These are phyloP conservation scores for Hiodon tergisus DNA, from an alignment of 2,113 vertebrate species.

Conservation along the genomic window DNA sequence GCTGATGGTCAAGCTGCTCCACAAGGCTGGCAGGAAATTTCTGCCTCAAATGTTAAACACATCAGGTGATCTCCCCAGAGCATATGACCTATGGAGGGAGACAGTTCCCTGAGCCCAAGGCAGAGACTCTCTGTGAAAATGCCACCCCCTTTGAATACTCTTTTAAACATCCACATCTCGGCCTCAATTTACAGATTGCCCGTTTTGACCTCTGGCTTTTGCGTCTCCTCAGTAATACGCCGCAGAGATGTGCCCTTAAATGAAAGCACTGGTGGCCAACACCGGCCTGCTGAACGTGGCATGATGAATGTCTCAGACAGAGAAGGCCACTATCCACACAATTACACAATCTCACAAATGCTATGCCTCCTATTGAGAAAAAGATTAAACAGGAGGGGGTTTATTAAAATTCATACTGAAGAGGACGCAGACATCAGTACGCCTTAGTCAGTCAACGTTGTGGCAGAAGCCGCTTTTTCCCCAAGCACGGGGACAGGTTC, in stretches of 20 bases:
- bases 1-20: too few relatives aligned
- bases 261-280: conserved; percentile 5
- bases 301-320: conserved; percentile 15
- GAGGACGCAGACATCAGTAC: neutral
- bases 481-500: too few relatives aligned
- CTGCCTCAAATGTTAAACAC: too few relatives aligned
- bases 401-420: neutral
- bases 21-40: too few relatives aligned
- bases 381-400: neutral
- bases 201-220: conserved; percentile 14
- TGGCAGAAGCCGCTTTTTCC: too few relatives aligned
- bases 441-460: neutral
- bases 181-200: conserved; percentile 13
- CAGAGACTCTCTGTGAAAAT: too few relatives aligned
- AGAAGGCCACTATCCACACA: neutral
- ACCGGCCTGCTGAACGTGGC: neutral
- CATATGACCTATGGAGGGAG: too few relatives aligned
- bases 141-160: neutral
- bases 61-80: too few relatives aligned
- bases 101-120: too few relatives aligned
- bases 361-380: neutral
- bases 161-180: conserved; percentile 5
- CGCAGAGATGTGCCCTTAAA: conserved; percentile 5
- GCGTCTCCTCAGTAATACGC: conserved; percentile 16
- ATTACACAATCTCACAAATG: conserved; percentile 4